Conservation (phyloP, 2,113 vertebrate species). For the Eudorcas thomsonii region DNA sequence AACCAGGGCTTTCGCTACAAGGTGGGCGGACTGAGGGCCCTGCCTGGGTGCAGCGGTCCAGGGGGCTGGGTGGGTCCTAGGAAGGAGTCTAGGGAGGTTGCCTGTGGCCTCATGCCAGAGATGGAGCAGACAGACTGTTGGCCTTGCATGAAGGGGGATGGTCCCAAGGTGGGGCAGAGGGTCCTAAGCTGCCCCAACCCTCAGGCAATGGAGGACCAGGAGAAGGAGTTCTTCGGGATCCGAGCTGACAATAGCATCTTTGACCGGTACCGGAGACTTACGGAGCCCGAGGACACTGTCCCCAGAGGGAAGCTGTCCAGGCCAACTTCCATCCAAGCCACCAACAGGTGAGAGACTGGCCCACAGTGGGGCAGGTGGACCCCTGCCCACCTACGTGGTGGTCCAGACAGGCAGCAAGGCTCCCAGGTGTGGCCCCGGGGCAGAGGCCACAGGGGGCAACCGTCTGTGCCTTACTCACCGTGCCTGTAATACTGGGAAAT, state of each 20-base stretch:
- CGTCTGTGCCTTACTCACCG: background rate
- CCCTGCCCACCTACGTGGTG: accelerated
- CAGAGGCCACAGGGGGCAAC: background rate
- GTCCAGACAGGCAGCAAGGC: background rate
- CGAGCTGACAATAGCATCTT: conserved; percentile 82
- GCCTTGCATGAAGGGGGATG: background rate
- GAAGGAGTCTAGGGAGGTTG: background rate
- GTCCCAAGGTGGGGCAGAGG: accelerated
- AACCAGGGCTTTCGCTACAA: conserved; percentile 83
- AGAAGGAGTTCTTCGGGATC: conserved; percentile 87
- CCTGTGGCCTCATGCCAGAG: background rate
- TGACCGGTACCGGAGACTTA: conserved; percentile 83
- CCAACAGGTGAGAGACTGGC: conserved; percentile 81
- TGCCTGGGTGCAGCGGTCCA: too few species aligned
- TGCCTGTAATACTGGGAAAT: background rate
- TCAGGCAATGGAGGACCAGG: conserved; percentile 79
- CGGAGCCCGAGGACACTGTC: conserved; percentile 73
- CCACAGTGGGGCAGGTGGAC: background rate
- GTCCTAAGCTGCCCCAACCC: accelerated
- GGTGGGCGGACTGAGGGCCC: conserved; percentile 67
- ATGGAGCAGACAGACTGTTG: background rate
- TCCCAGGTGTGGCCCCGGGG: background rate
- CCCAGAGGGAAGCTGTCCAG: accelerated
- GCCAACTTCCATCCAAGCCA: background rate
- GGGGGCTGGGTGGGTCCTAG: accelerated